A percentile compares a stretch with the other conserved stretches of the same genome.
phyloP scores from a whole-genome alignment of 2,888 invertebrate genomes.

The Aphodius sticticus region DNA sequence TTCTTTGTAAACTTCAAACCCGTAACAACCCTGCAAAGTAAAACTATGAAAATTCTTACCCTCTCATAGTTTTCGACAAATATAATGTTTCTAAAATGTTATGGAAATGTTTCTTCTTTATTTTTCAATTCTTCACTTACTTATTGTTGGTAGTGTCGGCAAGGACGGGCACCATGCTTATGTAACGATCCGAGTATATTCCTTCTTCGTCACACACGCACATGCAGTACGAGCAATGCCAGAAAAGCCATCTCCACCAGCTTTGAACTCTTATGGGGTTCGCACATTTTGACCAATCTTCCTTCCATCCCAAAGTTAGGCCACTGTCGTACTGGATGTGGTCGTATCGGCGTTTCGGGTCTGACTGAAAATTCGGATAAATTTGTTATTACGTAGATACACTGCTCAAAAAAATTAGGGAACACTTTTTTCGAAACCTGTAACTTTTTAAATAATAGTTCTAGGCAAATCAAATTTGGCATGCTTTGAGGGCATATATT shows the following conservation, averaged over 20 bases:
- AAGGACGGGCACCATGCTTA: slow-evolving; percentile 75
- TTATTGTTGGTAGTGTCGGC: slow-evolving; percentile 69
- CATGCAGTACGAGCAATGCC: slow-evolving; percentile 91
- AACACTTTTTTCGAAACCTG: too few species aligned
- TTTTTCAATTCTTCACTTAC: slow-evolving; percentile 58
- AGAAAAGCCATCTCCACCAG: slow-evolving; percentile 91
- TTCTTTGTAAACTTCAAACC: slow-evolving; percentile 78
- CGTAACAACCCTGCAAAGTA: slow-evolving; percentile 73
- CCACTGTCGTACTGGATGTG: slow-evolving; percentile 87
- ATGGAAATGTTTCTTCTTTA: too few species aligned
- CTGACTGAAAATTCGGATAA: neutral
- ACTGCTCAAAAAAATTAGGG: too few species aligned
- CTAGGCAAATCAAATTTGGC: too few species aligned
- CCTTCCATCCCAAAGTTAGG: slow-evolving; percentile 67
- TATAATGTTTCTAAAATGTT: too few species aligned
- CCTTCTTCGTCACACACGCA: slow-evolving; percentile 84
- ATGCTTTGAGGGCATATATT: too few species aligned
- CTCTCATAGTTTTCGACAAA: too few species aligned
- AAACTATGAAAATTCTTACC: too few species aligned
- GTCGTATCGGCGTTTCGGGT: slow-evolving; percentile 73
- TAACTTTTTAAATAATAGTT: too few species aligned
- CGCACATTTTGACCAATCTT: slow-evolving; percentile 67
- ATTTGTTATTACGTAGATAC: too few species aligned
- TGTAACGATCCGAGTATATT: slow-evolving; percentile 78
- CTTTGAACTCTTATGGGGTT: slow-evolving; percentile 79